These are phyloP conservation scores for Stenurella melanura DNA, from an alignment of 2,888 invertebrate species.

Conservation along the genomic window DNA sequence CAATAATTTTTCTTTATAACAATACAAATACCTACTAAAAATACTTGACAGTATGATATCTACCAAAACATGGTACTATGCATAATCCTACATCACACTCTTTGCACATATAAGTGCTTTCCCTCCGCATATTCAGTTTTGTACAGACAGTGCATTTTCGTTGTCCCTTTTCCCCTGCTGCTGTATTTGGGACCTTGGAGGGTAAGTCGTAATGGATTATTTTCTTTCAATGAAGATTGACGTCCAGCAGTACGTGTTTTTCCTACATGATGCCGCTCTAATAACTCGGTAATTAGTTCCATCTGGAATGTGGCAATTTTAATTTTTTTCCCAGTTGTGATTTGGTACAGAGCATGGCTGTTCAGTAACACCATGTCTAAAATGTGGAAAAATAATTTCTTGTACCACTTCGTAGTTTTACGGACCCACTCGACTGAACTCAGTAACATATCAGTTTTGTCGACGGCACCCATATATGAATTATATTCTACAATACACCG, in stretches of 20 bases:
- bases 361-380: conserved; percentile 5
- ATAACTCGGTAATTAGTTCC: not conserved
- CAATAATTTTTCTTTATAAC: too few species aligned
- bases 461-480: not conserved
- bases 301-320: not conserved
- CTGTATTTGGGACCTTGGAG: not conserved
- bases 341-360: not conserved
- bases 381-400: conserved; percentile 19
- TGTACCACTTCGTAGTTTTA: conserved; percentile 12
- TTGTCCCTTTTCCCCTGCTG: not conserved
- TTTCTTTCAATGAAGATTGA: not conserved
- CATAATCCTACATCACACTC: not conserved
- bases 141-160: not conserved
- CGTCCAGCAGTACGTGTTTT: not conserved
- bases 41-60: too few species aligned
- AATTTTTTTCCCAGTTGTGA: not conserved
- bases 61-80: not conserved
- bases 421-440: not conserved
- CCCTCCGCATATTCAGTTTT: not conserved
- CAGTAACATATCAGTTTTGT: conserved; percentile 11
- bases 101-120: conserved; percentile 4
- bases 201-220: not conserved
- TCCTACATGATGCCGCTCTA: not conserved
- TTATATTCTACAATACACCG: conserved; percentile 6
- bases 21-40: too few species aligned